These are phyloP conservation scores for Dicrurus megarhynchus DNA, from an alignment of 2,113 vertebrate species.

Conservation along the genomic window DNA sequence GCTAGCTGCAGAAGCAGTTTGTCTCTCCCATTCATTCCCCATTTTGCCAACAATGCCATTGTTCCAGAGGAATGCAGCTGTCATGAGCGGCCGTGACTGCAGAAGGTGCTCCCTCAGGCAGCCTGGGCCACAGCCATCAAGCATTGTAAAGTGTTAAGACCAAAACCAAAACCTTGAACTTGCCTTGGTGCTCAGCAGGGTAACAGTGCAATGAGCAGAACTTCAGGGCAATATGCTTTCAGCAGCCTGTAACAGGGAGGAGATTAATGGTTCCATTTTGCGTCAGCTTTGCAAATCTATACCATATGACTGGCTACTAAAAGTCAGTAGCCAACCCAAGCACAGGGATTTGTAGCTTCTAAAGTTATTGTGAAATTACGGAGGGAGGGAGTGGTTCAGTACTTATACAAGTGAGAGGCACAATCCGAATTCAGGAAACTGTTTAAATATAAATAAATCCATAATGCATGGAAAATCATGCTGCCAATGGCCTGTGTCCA, in stretches of 20 bases:
- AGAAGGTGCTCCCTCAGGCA: slow-evolving; percentile 48
- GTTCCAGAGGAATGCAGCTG: slow-evolving; percentile 58
- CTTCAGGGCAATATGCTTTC: slow-evolving; percentile 44
- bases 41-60: slow-evolving; percentile 54
- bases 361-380: background rate
- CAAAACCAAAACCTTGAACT: slow-evolving; percentile 55
- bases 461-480: background rate
- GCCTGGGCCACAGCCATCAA: slow-evolving; percentile 8
- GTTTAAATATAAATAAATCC: slow-evolving; percentile 39
- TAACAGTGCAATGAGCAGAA: slow-evolving; percentile 34
- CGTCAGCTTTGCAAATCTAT: slow-evolving; percentile 63
- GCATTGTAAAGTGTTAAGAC: slow-evolving; percentile 51
- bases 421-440: slow-evolving; percentile 10
- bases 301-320: slow-evolving; percentile 61
- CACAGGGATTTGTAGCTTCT: background rate
- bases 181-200: slow-evolving; percentile 41
- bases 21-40: slow-evolving; percentile 43
- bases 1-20: slow-evolving; percentile 58
- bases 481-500: background rate
- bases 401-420: slow-evolving; percentile 8
- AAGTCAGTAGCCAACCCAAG: slow-evolving; percentile 15
- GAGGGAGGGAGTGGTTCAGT: background rate
- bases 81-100: slow-evolving; percentile 16
- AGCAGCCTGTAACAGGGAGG: slow-evolving; percentile 27
- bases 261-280: slow-evolving; percentile 58